Evolutionary conservation across 1,140 invertebrate genomes (phyloP).

Genomic region (Drosophila aff.): DNA sequence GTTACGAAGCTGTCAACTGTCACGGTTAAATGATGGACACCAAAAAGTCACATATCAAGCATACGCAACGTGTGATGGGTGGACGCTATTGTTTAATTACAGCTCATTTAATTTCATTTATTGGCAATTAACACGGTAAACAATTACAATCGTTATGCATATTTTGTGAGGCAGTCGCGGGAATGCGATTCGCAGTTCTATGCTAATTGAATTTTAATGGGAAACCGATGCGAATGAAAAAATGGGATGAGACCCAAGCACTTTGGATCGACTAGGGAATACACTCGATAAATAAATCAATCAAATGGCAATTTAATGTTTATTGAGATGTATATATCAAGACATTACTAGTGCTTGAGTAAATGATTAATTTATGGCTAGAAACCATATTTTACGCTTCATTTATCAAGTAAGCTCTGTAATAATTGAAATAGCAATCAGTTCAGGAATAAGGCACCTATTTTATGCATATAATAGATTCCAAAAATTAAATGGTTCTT

Average conservation of each 20-base stretch:
- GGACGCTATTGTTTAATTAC: conserved; percentile 50
- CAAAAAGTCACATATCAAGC: conserved; percentile 26
- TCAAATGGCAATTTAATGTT: not conserved
- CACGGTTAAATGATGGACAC: conserved; percentile 12
- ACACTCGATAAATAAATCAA: conserved; percentile 2
- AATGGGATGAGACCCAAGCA: not conserved
- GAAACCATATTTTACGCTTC: not conserved
- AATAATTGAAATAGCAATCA: not conserved
- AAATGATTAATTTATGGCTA: not conserved
- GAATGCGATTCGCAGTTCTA: conserved; percentile 26
- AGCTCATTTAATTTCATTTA: conserved; percentile 56
- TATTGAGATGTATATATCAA: not conserved
- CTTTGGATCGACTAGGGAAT: not conserved
- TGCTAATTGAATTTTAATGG: conserved; percentile 64
- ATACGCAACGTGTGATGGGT: conserved; percentile 18
- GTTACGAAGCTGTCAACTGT: conserved; percentile 35
- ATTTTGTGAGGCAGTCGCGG: conserved; percentile 27
- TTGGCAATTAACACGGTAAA: conserved; percentile 55
- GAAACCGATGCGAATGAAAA: not conserved
- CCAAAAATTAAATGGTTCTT: not conserved
- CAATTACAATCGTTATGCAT: conserved; percentile 38
- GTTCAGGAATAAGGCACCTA: not conserved
- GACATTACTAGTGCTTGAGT: not conserved
- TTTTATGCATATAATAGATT: not conserved
- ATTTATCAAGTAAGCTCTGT: not conserved